Conservation (phyloP, 2,888 invertebrate genomes). For the Hipparchia sbordonii region DNA sequence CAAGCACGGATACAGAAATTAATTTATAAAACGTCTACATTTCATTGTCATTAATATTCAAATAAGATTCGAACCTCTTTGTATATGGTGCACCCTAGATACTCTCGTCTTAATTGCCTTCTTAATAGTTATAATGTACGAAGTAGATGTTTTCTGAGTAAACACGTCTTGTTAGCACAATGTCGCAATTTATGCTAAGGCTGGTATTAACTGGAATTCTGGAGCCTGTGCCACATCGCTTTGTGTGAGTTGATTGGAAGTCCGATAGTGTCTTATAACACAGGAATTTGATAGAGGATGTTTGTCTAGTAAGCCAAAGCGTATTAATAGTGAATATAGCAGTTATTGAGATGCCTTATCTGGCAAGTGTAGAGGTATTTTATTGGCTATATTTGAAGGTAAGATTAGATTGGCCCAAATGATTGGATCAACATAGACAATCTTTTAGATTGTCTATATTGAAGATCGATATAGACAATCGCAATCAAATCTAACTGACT, state of each 20-base stretch:
- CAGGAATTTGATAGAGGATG: conserved; percentile 21
- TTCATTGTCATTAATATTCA: too few relatives aligned
- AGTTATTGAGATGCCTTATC: conserved; percentile 18
- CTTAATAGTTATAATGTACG: conserved; percentile 24
- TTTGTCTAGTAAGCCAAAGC: conserved; percentile 18
- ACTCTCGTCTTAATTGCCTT: too few relatives aligned
- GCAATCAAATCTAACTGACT: too few relatives aligned
- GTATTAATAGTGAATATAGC: conserved; percentile 3
- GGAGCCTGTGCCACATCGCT: conserved; percentile 16
- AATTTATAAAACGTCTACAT: too few relatives aligned
- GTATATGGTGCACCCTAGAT: too few relatives aligned
- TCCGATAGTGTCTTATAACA: conserved; percentile 20
- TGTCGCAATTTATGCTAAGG: conserved; percentile 42
- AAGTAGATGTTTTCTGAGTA: conserved; percentile 50
- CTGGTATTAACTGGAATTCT: conserved; percentile 28
- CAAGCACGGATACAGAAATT: too few relatives aligned
- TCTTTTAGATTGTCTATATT: too few relatives aligned
- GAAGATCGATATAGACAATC: too few relatives aligned
- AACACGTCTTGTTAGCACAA: conserved; percentile 46
- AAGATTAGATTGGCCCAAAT: not conserved
- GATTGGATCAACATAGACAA: too few relatives aligned
- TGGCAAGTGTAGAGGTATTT: not conserved
- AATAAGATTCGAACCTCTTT: too few relatives aligned
- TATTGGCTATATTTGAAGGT: not conserved
- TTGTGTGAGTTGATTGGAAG: conserved; percentile 29